Percentiles rank a stretch among this genome's conserved stretches.
Conservation (phyloP, 1,140 invertebrate species). For the Neodiprion fabricii region DNA sequence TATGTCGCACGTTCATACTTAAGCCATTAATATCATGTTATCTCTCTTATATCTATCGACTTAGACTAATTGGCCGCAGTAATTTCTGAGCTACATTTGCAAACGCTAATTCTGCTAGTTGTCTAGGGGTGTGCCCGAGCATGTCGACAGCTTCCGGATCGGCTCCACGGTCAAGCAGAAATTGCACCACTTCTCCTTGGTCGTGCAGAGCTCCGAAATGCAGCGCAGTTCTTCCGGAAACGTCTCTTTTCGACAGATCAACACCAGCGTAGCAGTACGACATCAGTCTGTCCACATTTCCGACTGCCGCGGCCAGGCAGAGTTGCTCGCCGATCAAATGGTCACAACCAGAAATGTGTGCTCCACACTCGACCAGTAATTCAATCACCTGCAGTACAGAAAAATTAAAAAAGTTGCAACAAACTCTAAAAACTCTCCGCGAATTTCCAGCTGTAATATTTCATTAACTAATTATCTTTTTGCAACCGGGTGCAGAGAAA, state of each 20-base stretch:
- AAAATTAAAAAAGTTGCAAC: background rate
- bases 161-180: conserved; percentile 56
- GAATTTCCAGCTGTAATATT: too few species aligned
- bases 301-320: conserved; percentile 66
- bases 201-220: conserved; percentile 66
- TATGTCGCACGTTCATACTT: too few species aligned
- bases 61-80: background rate
- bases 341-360: conserved; percentile 64
- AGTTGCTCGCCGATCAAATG: conserved; percentile 66
- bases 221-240: conserved; percentile 67
- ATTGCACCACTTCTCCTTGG: conserved; percentile 47
- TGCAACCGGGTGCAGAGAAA: too few species aligned
- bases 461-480: too few species aligned
- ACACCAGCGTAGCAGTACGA: conserved; percentile 71
- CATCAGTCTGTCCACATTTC: conserved; percentile 63
- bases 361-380: conserved; percentile 69
- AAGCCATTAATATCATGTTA: too few species aligned
- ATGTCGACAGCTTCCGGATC: conserved; percentile 51
- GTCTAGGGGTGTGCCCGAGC: conserved; percentile 57
- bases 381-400: conserved; percentile 57
- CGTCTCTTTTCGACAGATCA: conserved; percentile 66
- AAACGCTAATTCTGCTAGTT: conserved; percentile 54
- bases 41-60: background rate
- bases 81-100: conserved; percentile 41
- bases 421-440: too few species aligned